Conservation (phyloP, 2,888 invertebrate species). For the Synanthedon tipuliformis region DNA sequence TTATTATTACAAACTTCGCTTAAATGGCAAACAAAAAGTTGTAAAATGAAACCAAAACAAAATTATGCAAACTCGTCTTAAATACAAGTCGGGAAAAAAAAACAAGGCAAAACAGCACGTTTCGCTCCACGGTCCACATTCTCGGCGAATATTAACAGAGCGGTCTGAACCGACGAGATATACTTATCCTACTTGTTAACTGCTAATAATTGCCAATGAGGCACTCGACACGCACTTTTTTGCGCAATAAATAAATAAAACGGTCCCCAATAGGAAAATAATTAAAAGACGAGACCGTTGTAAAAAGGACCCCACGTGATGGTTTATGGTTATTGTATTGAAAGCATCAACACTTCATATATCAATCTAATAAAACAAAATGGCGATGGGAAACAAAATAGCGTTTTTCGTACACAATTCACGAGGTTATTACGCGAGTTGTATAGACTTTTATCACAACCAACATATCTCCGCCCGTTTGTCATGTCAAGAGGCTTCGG, state of each 20-base stretch:
- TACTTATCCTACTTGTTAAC: neutral
- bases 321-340: neutral
- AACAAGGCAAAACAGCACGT: too few relatives aligned
- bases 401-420: neutral
- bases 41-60: too few relatives aligned
- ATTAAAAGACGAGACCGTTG: neutral
- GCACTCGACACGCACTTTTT: neutral
- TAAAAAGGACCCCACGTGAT: neutral
- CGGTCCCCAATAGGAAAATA: neutral
- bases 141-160: neutral
- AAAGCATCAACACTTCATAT: neutral
- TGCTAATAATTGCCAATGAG: neutral
- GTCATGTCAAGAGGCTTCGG: too few relatives aligned
- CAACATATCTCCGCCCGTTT: too few relatives aligned
- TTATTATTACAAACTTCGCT: too few relatives aligned
- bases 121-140: neutral
- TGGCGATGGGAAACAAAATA: neutral
- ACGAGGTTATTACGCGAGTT: too few relatives aligned
- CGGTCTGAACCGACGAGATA: neutral
- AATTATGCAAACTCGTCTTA: too few relatives aligned
- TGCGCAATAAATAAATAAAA: neutral
- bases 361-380: neutral
- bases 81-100: too few relatives aligned
- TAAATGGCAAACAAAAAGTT: too few relatives aligned
- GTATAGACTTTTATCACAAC: too few relatives aligned